phyloP scores from a whole-genome alignment of 2,888 invertebrate species.

The Cephus pygmeus region DNA sequence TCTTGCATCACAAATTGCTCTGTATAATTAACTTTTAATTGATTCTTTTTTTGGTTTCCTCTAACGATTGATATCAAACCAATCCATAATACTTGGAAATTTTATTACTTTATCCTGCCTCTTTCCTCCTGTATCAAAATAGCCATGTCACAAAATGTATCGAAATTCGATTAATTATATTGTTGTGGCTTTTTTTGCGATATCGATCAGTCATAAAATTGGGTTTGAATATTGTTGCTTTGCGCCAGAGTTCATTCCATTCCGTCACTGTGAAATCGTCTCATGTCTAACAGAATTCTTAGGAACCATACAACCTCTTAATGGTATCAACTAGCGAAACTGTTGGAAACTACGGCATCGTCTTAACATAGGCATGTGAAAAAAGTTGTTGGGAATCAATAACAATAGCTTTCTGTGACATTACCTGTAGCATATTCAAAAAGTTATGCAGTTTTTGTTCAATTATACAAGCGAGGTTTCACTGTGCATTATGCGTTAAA shows the following conservation, averaged over 20 bases:
- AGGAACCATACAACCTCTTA: no score
- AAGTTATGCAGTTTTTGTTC: no score
- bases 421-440: no score
- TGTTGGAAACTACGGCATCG: neutral
- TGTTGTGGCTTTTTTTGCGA: neutral
- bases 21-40: neutral
- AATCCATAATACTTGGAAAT: neutral
- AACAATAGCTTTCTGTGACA: neutral
- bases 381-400: neutral
- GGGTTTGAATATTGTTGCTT: neutral
- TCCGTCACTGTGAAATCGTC: neutral
- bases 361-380: neutral
- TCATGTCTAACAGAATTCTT: neutral
- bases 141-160: neutral
- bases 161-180: neutral
- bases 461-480: no score
- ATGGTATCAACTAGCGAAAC: neutral
- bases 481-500: no score
- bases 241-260: neutral
- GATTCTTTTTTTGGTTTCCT: neutral
- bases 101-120: neutral
- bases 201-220: neutral
- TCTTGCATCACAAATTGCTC: neutral
- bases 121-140: neutral
- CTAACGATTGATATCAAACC: neutral